Conservation (phyloP, 2,113 vertebrate genomes). For the Bufo bufo region DNA sequence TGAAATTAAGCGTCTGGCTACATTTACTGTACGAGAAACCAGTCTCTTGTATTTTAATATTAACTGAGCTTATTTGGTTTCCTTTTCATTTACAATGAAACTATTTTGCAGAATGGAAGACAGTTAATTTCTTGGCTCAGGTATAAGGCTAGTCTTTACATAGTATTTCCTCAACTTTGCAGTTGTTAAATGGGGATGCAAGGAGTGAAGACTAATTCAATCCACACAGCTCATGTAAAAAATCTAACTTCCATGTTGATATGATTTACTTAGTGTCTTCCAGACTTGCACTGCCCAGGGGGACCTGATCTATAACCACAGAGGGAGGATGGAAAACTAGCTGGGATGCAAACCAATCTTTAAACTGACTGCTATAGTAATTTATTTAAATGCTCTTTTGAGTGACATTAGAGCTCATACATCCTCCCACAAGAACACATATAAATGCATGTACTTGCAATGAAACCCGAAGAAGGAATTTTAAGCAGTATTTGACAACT, state of each 20-base stretch:
- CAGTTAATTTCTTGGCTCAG: constrained; percentile 46
- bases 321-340: constrained; percentile 57
- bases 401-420: constrained; percentile 56
- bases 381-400: constrained; percentile 58
- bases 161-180: constrained; percentile 25
- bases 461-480: constrained; percentile 54
- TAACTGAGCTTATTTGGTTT: constrained; percentile 21
- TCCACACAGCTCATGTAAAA: constrained; percentile 56
- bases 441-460: constrained; percentile 41
- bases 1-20: constrained; percentile 8
- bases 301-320: constrained; percentile 57
- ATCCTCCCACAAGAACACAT: constrained; percentile 56
- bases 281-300: constrained; percentile 51
- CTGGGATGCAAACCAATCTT: constrained; percentile 53
- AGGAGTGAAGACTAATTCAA: constrained; percentile 51
- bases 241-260: constrained; percentile 52
- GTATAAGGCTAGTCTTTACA: constrained; percentile 4
- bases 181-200: constrained; percentile 48
- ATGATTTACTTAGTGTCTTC: constrained; percentile 56
- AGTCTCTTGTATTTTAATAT: constrained; percentile 14
- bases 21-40: background rate
- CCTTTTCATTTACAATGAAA: constrained; percentile 35
- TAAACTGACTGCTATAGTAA: constrained; percentile 58
- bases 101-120: constrained; percentile 30
- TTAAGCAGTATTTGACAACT: constrained; percentile 47